Conservation (phyloP, 2,797 vertebrate genomes). For the Xenops minutus region DNA sequence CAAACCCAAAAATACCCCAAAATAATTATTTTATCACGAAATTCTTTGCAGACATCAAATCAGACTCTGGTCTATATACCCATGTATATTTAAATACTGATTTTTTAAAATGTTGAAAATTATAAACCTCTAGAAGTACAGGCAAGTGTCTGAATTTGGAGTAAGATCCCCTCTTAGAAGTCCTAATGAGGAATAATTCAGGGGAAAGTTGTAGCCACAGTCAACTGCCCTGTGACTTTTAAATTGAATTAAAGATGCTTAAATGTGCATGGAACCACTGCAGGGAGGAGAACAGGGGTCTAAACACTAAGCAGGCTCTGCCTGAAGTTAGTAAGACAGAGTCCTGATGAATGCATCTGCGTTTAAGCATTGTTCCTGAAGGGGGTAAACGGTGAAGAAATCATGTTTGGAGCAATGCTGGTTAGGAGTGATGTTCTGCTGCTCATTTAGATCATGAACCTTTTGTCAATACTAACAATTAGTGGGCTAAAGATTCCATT, state of each 20-base stretch:
- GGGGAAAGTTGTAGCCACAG: not conserved
- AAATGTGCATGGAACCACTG: not conserved
- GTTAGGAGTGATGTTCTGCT: constrained; percentile 62
- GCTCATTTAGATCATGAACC: constrained; percentile 81
- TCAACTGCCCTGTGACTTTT: not conserved
- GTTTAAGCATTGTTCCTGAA: not conserved
- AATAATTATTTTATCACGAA: not conserved
- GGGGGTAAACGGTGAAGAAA: not conserved
- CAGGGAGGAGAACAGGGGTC: not conserved
- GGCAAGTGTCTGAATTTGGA: not conserved
- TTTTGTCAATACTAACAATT: constrained; percentile 82
- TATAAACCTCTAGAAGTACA: not conserved
- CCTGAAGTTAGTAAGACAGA: not conserved
- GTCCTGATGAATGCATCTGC: not conserved
- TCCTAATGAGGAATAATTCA: not conserved
- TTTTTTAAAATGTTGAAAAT: not conserved
- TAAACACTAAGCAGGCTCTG: not conserved
- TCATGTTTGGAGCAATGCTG: constrained; percentile 48
- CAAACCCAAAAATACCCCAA: not conserved
- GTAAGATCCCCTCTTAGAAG: not conserved
- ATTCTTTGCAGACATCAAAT: not conserved
- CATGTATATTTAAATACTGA: not conserved
- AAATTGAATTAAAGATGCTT: not conserved
- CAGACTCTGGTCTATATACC: rapidly evolving
- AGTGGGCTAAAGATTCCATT: constrained; percentile 81